Evolutionary conservation across 2,113 vertebrate species (phyloP).

Genomic region (Microcebus griseorufus): DNA sequence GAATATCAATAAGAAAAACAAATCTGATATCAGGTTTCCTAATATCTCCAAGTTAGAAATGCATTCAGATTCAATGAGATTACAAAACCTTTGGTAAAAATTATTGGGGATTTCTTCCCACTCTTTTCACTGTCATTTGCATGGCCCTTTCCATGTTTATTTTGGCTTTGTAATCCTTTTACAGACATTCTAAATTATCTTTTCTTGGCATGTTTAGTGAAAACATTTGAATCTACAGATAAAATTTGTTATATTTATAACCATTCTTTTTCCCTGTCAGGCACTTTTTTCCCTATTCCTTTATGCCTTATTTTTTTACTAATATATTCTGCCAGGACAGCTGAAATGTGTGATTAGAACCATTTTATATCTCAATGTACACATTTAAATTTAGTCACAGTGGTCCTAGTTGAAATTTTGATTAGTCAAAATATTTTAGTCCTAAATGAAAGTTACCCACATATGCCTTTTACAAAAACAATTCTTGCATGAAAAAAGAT

Average conservation of each 20-base stretch:
- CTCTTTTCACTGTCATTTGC: not conserved
- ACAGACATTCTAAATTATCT: constrained; percentile 38
- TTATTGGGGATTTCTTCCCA: not conserved
- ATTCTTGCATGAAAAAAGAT: constrained; percentile 5
- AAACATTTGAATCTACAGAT: constrained; percentile 63
- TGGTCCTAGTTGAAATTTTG: constrained; percentile 52
- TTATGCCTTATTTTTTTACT: constrained; percentile 40
- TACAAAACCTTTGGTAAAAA: not conserved
- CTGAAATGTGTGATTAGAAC: constrained; percentile 67
- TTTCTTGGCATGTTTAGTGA: constrained; percentile 63
- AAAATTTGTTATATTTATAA: constrained; percentile 48
- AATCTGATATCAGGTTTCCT: constrained; percentile 63
- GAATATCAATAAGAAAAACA: constrained; percentile 72
- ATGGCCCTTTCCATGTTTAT: constrained; percentile 2
- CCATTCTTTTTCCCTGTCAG: constrained; percentile 30
- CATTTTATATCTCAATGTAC: constrained; percentile 56
- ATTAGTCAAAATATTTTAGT: constrained; percentile 70
- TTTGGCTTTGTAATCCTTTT: constrained; percentile 53
- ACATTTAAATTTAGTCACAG: constrained; percentile 58
- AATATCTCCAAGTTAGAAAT: constrained; percentile 46
- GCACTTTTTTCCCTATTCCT: constrained; percentile 55
- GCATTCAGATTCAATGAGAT: constrained; percentile 54
- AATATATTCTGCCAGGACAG: constrained; percentile 53
- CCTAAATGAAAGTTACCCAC: constrained; percentile 47
- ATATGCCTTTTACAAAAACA: constrained; percentile 22